These are phyloP conservation scores for Cichlasoma orientale DNA, from an alignment of 2,797 vertebrate species.

Conservation along the genomic window DNA sequence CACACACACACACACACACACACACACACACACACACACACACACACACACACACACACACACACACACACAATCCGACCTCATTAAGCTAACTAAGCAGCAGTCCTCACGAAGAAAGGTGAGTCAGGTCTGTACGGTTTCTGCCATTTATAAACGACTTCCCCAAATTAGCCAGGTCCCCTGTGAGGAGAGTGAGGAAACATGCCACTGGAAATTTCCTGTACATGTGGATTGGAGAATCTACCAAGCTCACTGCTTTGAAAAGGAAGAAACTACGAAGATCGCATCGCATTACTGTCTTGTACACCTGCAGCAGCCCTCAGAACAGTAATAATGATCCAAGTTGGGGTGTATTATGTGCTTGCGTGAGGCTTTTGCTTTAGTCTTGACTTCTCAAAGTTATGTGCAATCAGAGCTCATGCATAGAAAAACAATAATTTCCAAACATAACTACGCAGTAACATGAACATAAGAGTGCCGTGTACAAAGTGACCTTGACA, in stretches of 20 bases:
- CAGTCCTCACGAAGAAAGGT: conserved; percentile 40
- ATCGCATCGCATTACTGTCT: conserved; percentile 1
- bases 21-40: too few relatives aligned
- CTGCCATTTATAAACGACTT: conserved; percentile 60
- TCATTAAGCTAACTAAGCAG: conserved; percentile 60
- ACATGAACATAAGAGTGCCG: background rate
- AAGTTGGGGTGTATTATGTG: conserved; percentile 18
- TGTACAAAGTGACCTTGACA: conserved; percentile 17
- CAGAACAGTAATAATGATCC: conserved; percentile 24
- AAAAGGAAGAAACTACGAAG: conserved; percentile 16
- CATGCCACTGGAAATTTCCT: conserved; percentile 29
- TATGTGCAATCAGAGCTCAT: conserved; percentile 8
- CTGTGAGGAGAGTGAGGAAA: conserved; percentile 34
- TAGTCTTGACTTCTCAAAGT: background rate
- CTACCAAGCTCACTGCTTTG: conserved; percentile 17
- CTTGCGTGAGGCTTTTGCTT: conserved; percentile 1
- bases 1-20: too few relatives aligned
- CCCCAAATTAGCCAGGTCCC: conserved; percentile 57
- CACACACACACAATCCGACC: conserved; percentile 20
- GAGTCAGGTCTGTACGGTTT: conserved; percentile 33
- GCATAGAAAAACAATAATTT: conserved; percentile 20
- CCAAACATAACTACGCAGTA: background rate
- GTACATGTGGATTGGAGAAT: conserved; percentile 16
- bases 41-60: background rate
- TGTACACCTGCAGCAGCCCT: conserved; percentile 3